These are phyloP conservation scores for Sciurus niger DNA, from an alignment of 2,113 vertebrate genomes.

Conservation along the genomic window DNA sequence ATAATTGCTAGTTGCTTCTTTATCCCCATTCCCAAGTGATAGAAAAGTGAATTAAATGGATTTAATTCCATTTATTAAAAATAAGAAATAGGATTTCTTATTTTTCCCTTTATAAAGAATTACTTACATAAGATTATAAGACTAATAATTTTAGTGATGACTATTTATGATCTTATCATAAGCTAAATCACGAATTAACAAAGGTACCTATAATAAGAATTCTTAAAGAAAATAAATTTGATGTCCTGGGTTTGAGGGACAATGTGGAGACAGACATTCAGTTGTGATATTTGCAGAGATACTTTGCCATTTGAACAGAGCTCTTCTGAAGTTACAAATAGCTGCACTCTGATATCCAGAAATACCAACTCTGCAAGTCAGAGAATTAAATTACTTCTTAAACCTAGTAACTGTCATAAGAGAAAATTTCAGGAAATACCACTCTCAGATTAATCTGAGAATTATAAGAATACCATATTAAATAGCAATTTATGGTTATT, in stretches of 20 bases:
- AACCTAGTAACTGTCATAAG: conserved; percentile 52
- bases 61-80: too few species aligned
- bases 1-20: background rate
- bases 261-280: background rate
- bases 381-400: conserved; percentile 65
- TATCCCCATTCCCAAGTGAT: background rate
- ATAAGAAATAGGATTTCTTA: background rate
- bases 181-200: conserved; percentile 1
- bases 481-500: background rate
- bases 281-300: conserved; percentile 44
- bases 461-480: conserved; percentile 33
- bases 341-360: conserved; percentile 48
- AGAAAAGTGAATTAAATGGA: conserved; percentile 29
- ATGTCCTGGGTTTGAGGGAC: background rate
- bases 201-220: conserved; percentile 20
- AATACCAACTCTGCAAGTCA: conserved; percentile 52
- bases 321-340: conserved; percentile 71
- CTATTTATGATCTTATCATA: conserved; percentile 15
- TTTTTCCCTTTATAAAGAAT: background rate
- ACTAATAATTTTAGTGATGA: background rate
- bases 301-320: conserved; percentile 26
- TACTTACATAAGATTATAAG: conserved; percentile 52
- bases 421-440: conserved; percentile 46
- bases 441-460: conserved; percentile 39
- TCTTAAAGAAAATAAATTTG: background rate